Percentiles rank a stretch among this genome's conserved stretches.
Evolutionary conservation across 2,113 vertebrate species (phyloP).

Genomic region (Dinomys branickii): DNA sequence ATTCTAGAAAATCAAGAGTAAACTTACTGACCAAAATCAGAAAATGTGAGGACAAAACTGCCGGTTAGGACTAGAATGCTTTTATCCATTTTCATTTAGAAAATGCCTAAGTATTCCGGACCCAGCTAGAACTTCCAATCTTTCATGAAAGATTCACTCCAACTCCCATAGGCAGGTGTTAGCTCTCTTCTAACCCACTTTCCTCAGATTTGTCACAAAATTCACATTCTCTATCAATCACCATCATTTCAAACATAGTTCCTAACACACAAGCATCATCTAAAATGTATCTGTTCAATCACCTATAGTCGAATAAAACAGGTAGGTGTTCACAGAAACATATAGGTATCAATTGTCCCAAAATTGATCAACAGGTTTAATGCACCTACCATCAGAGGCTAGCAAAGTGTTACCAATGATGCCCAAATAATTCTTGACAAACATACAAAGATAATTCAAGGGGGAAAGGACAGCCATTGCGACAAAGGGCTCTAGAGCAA

Average conservation of each 20-base stretch:
- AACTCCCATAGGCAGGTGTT: neutral
- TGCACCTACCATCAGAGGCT: neutral
- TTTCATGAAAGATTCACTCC: neutral
- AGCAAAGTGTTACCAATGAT: neutral
- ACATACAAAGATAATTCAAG: constrained; percentile 4
- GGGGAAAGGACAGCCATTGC: neutral
- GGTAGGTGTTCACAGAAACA: neutral
- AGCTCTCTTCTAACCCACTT: neutral
- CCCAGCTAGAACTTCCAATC: neutral
- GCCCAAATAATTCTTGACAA: neutral
- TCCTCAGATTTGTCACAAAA: neutral
- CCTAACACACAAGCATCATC: constrained; percentile 14
- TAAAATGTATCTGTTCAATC: constrained; percentile 17
- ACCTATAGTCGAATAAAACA: constrained; percentile 4
- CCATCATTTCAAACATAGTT: neutral
- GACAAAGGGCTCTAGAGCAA: neutral
- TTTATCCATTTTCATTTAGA: neutral
- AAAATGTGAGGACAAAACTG: neutral
- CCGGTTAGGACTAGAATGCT: neutral
- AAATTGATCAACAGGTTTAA: constrained; percentile 1
- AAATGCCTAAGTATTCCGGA: neutral
- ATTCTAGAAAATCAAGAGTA: neutral
- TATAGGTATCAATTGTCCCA: neutral
- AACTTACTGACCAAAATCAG: neutral
- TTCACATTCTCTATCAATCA: neutral